Conservation (phyloP, 2,888 invertebrate genomes). For the Galeopsomyia nigrocyanea region DNA sequence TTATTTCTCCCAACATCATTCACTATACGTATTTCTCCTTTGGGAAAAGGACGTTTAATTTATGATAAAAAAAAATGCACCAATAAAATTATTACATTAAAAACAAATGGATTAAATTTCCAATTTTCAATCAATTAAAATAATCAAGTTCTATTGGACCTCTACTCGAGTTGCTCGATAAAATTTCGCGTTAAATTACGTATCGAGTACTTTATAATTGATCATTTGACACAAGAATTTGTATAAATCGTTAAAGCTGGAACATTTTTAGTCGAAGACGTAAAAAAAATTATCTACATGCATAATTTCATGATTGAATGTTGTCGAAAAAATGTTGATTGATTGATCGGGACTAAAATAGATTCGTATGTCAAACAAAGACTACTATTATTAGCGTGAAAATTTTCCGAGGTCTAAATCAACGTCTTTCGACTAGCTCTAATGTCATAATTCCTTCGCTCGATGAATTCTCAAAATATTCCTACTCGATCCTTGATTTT, state of each 20-base stretch:
- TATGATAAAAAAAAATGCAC: constrained; percentile 17
- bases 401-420: constrained; percentile 38
- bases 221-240: too few species aligned
- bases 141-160: constrained; percentile 32
- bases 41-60: constrained; percentile 41
- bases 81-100: constrained; percentile 34
- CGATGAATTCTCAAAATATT: constrained; percentile 43
- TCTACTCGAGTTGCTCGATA: constrained; percentile 9
- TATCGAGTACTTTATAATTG: constrained; percentile 51
- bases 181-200: constrained; percentile 43
- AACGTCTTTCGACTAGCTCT: constrained; percentile 48
- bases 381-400: background rate
- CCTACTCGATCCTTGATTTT: constrained; percentile 41
- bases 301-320: too few species aligned
- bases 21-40: constrained; percentile 15
- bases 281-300: too few species aligned
- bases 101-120: background rate
- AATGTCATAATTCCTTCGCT: constrained; percentile 29
- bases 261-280: too few species aligned
- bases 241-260: too few species aligned
- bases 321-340: too few species aligned
- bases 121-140: constrained; percentile 36
- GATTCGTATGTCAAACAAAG: too few species aligned
- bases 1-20: constrained; percentile 44
- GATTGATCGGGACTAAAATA: too few species aligned